phyloP scores from a whole-genome alignment of 2,888 invertebrate species.

The Phorcus lineatus region DNA sequence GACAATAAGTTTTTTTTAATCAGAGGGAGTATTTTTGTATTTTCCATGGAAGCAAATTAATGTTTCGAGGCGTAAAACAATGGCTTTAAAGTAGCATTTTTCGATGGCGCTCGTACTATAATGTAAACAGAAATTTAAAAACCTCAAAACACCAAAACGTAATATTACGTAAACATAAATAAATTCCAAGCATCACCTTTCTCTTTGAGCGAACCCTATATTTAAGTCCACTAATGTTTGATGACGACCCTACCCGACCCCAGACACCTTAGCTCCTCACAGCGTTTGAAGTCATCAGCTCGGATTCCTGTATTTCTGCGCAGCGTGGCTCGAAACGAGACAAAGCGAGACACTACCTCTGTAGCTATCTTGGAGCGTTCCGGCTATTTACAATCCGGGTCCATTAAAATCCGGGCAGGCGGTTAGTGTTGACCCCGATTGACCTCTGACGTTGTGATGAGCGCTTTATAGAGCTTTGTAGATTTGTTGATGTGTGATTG shows the following conservation, averaged over 20 bases:
- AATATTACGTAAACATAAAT: no score
- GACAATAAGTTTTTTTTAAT: no score
- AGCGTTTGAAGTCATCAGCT: neutral
- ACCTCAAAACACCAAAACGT: no score
- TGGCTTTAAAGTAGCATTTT: no score
- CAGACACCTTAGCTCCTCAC: neutral
- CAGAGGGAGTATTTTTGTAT: no score
- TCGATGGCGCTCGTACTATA: no score
- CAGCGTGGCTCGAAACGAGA: neutral
- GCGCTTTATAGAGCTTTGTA: neutral
- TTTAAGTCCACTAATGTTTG: neutral
- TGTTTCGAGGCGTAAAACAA: no score
- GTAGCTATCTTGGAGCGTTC: neutral
- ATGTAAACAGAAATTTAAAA: no score
- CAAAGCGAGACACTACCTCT: neutral
- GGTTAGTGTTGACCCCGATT: neutral
- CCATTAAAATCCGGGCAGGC: slow-evolving; percentile 10
- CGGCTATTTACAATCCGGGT: neutral
- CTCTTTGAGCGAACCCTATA: neutral
- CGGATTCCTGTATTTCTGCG: neutral
- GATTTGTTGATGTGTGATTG: neutral
- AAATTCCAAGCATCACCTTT: no score
- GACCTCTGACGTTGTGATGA: neutral
- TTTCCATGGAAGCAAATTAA: no score
- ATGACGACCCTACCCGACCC: neutral